Conservation (phyloP, 2,888 invertebrate species). For the Xanthostigma xanthostigma region DNA sequence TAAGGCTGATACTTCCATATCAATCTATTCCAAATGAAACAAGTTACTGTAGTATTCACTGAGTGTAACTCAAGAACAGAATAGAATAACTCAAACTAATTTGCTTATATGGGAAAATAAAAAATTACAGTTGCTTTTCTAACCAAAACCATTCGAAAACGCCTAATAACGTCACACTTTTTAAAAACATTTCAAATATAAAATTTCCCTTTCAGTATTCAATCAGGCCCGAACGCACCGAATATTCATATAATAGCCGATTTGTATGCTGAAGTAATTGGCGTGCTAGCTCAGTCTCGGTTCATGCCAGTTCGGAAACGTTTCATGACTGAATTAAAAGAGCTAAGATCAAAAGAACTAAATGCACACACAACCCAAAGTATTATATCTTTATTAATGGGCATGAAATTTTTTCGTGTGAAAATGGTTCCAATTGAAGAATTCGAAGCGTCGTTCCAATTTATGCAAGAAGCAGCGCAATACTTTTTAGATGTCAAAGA, state of each 20-base stretch:
- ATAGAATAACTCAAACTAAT: too few relatives aligned
- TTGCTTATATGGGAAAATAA: too few relatives aligned
- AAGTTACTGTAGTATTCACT: too few relatives aligned
- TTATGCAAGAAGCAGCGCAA: slow-evolving; percentile 95
- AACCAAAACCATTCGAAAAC: not conserved
- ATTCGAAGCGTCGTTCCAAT: slow-evolving; percentile 96
- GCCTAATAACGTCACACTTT: slow-evolving; percentile 2
- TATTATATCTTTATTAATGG: slow-evolving; percentile 94
- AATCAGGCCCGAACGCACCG: slow-evolving; percentile 84
- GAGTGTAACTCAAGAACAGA: too few relatives aligned
- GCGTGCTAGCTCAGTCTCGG: slow-evolving; percentile 84
- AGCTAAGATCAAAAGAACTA: slow-evolving; percentile 63
- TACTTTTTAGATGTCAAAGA: slow-evolving; percentile 97
- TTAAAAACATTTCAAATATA: slow-evolving; percentile 1
- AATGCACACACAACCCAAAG: slow-evolving; percentile 84
- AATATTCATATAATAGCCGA: slow-evolving; percentile 97
- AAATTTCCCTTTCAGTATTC: slow-evolving; percentile 43
- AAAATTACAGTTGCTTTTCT: too few relatives aligned
- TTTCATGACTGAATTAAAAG: slow-evolving; percentile 86
- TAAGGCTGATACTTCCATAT: too few relatives aligned
- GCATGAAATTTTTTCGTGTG: slow-evolving; percentile 95
- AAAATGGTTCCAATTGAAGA: slow-evolving; percentile 99
- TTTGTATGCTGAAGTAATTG: slow-evolving; percentile 94
- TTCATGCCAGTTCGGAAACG: slow-evolving; percentile 85
- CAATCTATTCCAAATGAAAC: too few relatives aligned